Conservation (phyloP, 2,888 invertebrate genomes). For the Xiphydria camelus region DNA sequence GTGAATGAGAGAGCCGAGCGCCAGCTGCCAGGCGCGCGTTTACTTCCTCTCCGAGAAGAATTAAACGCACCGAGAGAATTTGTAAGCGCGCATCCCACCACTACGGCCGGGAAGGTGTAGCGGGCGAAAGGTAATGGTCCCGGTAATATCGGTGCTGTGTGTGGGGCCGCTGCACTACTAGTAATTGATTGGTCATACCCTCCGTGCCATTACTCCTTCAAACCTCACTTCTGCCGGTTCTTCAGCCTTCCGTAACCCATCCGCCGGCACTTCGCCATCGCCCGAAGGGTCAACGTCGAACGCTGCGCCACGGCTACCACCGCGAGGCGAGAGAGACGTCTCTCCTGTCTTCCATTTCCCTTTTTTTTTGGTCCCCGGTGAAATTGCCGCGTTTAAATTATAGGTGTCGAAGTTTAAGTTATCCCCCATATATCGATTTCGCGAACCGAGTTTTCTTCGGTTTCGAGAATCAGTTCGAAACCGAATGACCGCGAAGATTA, state of each 20-base stretch:
- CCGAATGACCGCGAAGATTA: no score
- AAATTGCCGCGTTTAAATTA: no score
- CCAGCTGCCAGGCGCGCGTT: no score
- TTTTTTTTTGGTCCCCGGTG: no score
- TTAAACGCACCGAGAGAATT: slow-evolving; percentile 28
- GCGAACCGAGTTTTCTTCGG: no score
- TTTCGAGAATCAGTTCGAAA: not conserved
- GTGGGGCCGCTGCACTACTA: slow-evolving; percentile 56
- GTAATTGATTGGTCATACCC: slow-evolving; percentile 59
- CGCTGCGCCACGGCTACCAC: slow-evolving; percentile 9
- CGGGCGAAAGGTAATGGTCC: slow-evolving; percentile 53
- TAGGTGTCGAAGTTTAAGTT: no score
- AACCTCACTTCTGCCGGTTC: slow-evolving; percentile 40
- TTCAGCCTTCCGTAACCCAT: slow-evolving; percentile 41
- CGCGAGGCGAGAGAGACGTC: not conserved
- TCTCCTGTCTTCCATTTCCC: no score
- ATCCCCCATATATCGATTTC: no score
- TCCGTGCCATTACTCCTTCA: slow-evolving; percentile 52
- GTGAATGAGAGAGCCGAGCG: no score
- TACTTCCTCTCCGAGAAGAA: no score
- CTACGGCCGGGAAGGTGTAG: slow-evolving; percentile 39
- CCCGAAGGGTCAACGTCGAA: slow-evolving; percentile 20
- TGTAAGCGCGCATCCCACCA: slow-evolving; percentile 44
- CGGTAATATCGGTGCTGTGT: slow-evolving; percentile 53
- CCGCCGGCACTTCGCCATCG: slow-evolving; percentile 20